These are phyloP conservation scores for Astropecten irregularis DNA, from an alignment of 53 echinoderm and acorn worm genomes.

Conservation along the genomic window DNA sequence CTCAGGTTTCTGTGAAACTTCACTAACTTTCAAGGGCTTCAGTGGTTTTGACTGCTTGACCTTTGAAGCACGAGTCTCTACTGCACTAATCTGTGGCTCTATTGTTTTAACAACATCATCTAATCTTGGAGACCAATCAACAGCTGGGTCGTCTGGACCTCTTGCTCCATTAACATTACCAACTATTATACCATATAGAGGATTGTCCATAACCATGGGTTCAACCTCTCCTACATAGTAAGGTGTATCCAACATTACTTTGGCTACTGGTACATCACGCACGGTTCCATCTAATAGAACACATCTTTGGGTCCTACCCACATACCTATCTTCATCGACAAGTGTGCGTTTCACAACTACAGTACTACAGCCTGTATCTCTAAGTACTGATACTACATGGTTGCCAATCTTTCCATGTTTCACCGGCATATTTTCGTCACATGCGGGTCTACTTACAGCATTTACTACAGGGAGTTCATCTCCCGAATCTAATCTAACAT, in stretches of 20 bases:
- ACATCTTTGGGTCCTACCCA: constrained; percentile 18
- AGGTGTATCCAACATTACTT: constrained; percentile 11
- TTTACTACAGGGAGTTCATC: too few species aligned
- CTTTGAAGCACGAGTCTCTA: constrained; percentile 49
- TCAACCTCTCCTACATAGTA: constrained; percentile 17
- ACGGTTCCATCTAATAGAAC: constrained; percentile 48
- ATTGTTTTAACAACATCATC: neutral
- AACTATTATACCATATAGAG: constrained; percentile 29
- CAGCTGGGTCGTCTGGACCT: constrained; percentile 23
- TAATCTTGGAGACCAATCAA: neutral
- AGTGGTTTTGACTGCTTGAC: constrained; percentile 2
- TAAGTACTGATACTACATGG: too few species aligned
- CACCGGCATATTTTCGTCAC: too few species aligned
- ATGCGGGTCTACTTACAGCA: too few species aligned
- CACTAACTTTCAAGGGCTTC: neutral
- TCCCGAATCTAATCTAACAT: too few species aligned
- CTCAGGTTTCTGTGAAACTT: neutral
- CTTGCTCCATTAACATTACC: neutral
- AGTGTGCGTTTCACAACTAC: constrained; percentile 13
- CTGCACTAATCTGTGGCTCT: constrained; percentile 7
- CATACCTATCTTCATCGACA: neutral
- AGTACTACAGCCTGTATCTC: constrained; percentile 49
- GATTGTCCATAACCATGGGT: constrained; percentile 21
- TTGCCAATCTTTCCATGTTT: too few species aligned
- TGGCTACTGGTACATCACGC: constrained; percentile 13